Conservation (phyloP, 2,113 vertebrate species). For the Leucoraja erinaceus region DNA sequence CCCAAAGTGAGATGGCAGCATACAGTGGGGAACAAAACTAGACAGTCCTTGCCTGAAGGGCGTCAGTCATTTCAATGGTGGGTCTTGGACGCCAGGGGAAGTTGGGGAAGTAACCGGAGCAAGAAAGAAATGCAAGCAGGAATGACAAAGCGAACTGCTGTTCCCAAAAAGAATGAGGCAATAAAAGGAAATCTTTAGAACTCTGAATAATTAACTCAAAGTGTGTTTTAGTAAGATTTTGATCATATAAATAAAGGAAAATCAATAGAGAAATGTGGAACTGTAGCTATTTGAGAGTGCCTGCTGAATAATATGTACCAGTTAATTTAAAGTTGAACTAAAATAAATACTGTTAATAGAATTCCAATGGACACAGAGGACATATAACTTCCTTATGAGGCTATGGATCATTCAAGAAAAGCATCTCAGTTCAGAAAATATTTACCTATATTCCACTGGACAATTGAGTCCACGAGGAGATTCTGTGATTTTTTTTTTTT, state of each 20-base stretch:
- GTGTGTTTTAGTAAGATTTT: neutral
- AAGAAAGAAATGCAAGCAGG: neutral
- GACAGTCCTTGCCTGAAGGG: too few species aligned
- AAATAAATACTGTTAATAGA: neutral
- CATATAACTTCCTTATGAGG: neutral
- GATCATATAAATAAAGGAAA: neutral
- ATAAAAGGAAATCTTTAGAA: neutral
- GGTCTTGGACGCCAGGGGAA: neutral
- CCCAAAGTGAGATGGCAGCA: neutral
- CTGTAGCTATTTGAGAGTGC: neutral
- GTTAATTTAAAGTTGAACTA: conserved; percentile 26
- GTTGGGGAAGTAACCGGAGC: neutral
- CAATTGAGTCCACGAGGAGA: neutral
- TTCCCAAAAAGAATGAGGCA: neutral
- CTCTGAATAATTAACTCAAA: neutral
- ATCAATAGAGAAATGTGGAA: neutral
- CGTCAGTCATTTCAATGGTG: too few species aligned
- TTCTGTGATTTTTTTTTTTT: too few species aligned
- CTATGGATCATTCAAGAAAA: neutral
- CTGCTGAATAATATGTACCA: neutral
- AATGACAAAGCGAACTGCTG: neutral
- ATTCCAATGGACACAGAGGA: neutral
- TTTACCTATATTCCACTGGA: neutral
- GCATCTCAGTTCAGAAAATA: neutral
- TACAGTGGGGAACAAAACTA: neutral